Percentiles rank a stretch among this genome's conserved stretches.
phyloP scores from a whole-genome alignment of 2,113 vertebrate species.

The Gymnocephalus cernua region DNA sequence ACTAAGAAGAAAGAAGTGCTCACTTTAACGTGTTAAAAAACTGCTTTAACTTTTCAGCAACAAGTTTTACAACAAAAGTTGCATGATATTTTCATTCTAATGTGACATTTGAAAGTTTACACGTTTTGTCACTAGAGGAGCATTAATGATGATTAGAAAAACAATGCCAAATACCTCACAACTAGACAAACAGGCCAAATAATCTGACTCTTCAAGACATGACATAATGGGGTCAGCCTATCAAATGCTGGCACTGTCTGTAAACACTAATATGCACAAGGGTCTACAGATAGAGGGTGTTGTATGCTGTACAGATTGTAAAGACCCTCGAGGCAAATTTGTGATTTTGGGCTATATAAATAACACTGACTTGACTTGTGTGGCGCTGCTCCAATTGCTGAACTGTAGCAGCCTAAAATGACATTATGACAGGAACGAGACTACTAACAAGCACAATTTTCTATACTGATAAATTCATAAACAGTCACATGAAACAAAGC shows the following conservation, averaged over 20 bases:
- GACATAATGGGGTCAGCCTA: not conserved
- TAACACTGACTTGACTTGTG: not conserved
- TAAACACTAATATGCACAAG: not conserved
- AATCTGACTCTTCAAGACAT: not conserved
- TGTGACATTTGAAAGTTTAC: not conserved
- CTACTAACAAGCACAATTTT: not conserved
- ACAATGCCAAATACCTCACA: not conserved
- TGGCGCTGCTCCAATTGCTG: not conserved
- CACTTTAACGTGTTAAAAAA: not conserved
- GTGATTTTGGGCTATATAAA: no score
- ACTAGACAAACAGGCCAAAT: not conserved
- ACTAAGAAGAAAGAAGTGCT: not conserved
- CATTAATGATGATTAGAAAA: not conserved
- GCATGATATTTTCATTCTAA: not conserved
- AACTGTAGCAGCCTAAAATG: not conserved
- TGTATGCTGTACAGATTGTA: not conserved
- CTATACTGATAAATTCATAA: constrained; percentile 12
- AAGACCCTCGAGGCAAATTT: not conserved
- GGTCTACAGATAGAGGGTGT: not conserved
- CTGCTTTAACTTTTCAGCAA: not conserved
- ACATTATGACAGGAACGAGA: not conserved
- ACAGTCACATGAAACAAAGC: constrained; percentile 34
- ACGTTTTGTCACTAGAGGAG: not conserved
- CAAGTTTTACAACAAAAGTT: not conserved
- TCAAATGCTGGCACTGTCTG: constrained; percentile 22